Evolutionary conservation across 2,113 vertebrate species (phyloP).

Genomic region (Pampusana beccarii): DNA sequence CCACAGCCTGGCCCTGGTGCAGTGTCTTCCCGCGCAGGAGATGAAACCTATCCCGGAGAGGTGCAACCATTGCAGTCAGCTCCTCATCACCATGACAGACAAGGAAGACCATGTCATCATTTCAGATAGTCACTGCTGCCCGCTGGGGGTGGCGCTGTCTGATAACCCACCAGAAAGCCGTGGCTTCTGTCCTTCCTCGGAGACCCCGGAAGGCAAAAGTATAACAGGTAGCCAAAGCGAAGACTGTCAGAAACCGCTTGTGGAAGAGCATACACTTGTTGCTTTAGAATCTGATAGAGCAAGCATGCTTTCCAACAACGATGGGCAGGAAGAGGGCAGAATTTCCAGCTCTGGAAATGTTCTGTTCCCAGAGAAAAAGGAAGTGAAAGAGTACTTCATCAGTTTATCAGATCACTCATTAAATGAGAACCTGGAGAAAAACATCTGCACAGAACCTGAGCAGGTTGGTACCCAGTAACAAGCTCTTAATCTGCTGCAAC

Average conservation of each 20-base stretch:
- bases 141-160: constrained; percentile 80
- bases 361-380: constrained; percentile 79
- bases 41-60: constrained; percentile 86
- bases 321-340: background rate
- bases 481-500: background rate
- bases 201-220: constrained; percentile 7
- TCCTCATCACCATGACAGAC: constrained; percentile 96
- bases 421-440: constrained; percentile 68
- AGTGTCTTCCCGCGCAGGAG: constrained; percentile 83
- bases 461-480: constrained; percentile 65
- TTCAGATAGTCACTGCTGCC: constrained; percentile 94
- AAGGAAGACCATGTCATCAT: constrained; percentile 99
- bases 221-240: constrained; percentile 8
- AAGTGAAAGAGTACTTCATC: constrained; percentile 80
- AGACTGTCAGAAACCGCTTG: background rate
- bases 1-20: constrained; percentile 93
- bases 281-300: constrained; percentile 8
- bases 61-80: constrained; percentile 92
- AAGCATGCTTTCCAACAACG: background rate
- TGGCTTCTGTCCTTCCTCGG: background rate
- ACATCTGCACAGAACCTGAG: constrained; percentile 7
- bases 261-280: background rate
- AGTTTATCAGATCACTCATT: constrained; percentile 75
- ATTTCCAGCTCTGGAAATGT: constrained; percentile 59
- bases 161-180: constrained; percentile 68